Evolutionary conservation across 2,888 invertebrate genomes (phyloP).

Genomic region (Rotaria magnacalcarata): DNA sequence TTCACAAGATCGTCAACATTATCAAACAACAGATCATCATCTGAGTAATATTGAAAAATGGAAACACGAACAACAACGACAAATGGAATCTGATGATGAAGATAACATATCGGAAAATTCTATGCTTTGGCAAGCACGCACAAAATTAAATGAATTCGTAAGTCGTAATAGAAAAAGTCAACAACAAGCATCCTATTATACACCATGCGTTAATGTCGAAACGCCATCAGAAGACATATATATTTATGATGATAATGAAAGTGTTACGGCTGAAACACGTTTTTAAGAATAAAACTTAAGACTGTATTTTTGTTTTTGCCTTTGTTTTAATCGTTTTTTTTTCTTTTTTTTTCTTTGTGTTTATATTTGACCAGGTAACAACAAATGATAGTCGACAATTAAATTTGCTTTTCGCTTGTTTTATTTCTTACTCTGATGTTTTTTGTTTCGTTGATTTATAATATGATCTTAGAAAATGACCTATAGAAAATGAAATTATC

Average conservation of each 20-base stretch:
- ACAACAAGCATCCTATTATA: conserved; percentile 9
- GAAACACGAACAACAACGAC: conserved; percentile 8
- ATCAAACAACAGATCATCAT: neutral
- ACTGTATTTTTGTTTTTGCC: neutral
- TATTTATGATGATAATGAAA: conserved; percentile 9
- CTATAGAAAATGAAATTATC: neutral
- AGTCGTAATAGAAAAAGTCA: neutral
- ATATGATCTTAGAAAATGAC: neutral
- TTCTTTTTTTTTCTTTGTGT: neutral
- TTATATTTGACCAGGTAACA: neutral
- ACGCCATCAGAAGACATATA: neutral
- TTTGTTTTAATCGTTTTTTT: neutral
- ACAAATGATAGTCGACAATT: neutral
- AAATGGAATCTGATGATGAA: neutral
- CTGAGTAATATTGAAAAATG: neutral
- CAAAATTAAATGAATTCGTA: neutral
- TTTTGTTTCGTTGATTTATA: neutral
- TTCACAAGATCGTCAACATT: conserved; percentile 14
- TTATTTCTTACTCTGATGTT: neutral
- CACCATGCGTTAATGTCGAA: neutral
- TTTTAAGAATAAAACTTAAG: neutral
- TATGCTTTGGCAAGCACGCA: conserved; percentile 26
- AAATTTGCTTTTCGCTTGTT: neutral
- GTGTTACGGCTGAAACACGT: conserved; percentile 26
- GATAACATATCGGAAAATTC: conserved; percentile 2